phyloP scores from a whole-genome alignment of 2,888 invertebrate genomes.

The Apamea crenata region DNA sequence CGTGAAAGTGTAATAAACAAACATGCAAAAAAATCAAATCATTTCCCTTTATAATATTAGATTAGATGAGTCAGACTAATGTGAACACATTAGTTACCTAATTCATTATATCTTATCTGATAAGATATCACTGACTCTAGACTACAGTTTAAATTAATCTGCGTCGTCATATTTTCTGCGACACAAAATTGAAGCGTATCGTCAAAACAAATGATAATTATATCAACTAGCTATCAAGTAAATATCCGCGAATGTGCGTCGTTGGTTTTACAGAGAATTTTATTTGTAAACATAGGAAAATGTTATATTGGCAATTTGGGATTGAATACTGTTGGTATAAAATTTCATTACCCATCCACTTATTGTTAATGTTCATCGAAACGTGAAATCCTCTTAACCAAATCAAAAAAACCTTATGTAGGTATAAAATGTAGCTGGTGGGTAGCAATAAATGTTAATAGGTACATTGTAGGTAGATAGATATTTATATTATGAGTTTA shows the following conservation, averaged over 20 bases:
- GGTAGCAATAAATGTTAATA: neutral
- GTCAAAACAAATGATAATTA: conserved; percentile 31
- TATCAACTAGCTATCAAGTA: conserved; percentile 10
- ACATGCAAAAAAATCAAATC: neutral
- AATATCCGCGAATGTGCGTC: conserved; percentile 36
- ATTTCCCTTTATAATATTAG: neutral
- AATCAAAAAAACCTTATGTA: neutral
- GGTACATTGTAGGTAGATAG: neutral
- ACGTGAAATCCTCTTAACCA: conserved; percentile 19
- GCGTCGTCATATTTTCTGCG: conserved; percentile 35
- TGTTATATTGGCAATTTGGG: conserved; percentile 8
- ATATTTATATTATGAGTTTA: neutral
- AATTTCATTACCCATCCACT: conserved; percentile 11
- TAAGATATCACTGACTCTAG: conserved; percentile 27
- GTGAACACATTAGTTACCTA: conserved; percentile 40
- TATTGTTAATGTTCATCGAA: conserved; percentile 37
- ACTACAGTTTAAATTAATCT: conserved; percentile 23
- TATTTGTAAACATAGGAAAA: conserved; percentile 26
- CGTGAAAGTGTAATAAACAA: neutral
- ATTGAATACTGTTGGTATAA: conserved; percentile 7
- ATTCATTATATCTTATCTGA: conserved; percentile 32
- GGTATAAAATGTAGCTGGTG: neutral
- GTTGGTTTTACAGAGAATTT: conserved; percentile 28
- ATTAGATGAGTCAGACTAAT: conserved; percentile 33
- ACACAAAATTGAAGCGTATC: conserved; percentile 22